Conservation (phyloP, 2,888 invertebrate species). For the Xestia ashworthii region DNA sequence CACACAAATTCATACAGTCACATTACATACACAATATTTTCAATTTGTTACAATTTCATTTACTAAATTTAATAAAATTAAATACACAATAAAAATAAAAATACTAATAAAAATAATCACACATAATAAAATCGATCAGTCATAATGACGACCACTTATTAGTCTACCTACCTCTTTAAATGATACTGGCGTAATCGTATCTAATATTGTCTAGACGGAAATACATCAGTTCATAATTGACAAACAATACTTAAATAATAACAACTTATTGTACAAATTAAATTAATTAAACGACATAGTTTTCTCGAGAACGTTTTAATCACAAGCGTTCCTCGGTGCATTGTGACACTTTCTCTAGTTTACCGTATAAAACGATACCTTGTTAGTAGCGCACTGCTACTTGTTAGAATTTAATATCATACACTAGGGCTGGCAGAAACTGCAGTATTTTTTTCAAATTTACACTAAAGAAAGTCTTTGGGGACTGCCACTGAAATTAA, state of each 20-base stretch:
- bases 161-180: neutral
- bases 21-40: no score
- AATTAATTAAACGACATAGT: constrained; percentile 7
- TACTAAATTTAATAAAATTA: no score
- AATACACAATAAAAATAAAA: no score
- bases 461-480: no score
- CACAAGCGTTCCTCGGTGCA: constrained; percentile 10
- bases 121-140: no score
- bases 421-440: constrained; percentile 30
- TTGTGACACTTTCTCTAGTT: constrained; percentile 26
- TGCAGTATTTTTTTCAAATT: neutral
- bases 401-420: constrained; percentile 49
- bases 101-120: no score
- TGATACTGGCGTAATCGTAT: neutral
- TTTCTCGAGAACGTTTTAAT: constrained; percentile 33
- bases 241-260: neutral
- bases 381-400: constrained; percentile 44
- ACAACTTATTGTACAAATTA: neutral
- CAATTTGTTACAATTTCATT: no score
- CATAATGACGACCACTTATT: no score
- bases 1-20: no score
- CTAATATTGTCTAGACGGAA: neutral
- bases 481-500: no score
- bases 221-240: neutral
- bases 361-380: constrained; percentile 43